Conservation (phyloP, 2,113 vertebrate genomes). For the Perca flavescens region DNA sequence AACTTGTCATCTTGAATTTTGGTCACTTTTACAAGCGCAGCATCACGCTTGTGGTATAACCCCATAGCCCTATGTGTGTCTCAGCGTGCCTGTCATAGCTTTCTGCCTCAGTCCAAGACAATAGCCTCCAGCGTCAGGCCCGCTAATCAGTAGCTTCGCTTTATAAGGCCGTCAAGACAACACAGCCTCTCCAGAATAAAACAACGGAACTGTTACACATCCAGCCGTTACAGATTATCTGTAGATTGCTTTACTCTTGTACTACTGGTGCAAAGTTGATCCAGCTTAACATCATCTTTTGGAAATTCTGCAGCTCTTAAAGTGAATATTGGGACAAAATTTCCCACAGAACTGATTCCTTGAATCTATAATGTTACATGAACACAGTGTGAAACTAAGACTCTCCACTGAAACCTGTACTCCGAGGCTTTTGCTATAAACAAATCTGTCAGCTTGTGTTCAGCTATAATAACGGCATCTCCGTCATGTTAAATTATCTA, state of each 20-base stretch:
- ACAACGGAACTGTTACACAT: constrained; percentile 34
- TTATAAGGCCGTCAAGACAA: constrained; percentile 63
- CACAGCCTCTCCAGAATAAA: constrained; percentile 41
- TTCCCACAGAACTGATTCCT: not conserved
- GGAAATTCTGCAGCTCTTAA: not conserved
- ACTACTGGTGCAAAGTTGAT: constrained; percentile 15
- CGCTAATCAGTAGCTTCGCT: constrained; percentile 66
- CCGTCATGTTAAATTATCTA: constrained; percentile 6
- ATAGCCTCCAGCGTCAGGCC: constrained; percentile 62
- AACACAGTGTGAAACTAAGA: constrained; percentile 14
- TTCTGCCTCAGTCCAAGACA: constrained; percentile 63
- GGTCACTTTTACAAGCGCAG: constrained; percentile 78
- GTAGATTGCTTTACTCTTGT: constrained; percentile 7
- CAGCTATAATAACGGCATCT: constrained; percentile 40
- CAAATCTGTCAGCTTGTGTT: constrained; percentile 40
- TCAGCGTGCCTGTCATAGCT: constrained; percentile 51
- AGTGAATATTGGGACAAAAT: not conserved
- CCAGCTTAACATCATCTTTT: not conserved
- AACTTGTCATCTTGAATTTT: constrained; percentile 64
- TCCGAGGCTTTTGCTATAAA: constrained; percentile 23
- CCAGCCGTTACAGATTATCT: constrained; percentile 15
- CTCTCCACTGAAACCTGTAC: constrained; percentile 3
- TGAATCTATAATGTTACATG: not conserved
- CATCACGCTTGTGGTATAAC: constrained; percentile 66
- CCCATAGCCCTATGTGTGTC: constrained; percentile 36